Evolutionary conservation across 1,140 invertebrate species (phyloP).

Genomic region (Tetramorium simillimum): DNA sequence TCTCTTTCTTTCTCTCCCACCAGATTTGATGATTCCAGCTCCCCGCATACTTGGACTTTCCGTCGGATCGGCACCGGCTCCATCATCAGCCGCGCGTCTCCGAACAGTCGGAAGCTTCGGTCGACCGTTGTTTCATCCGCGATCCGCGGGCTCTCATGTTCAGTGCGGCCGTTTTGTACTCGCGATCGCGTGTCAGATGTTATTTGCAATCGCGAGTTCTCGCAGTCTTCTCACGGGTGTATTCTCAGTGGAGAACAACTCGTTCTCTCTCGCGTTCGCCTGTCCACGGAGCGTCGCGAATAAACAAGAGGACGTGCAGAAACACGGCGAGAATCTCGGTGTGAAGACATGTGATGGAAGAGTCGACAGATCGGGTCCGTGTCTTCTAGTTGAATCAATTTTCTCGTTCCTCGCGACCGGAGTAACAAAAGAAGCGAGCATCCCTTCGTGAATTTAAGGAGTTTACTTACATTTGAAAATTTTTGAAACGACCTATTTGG

Average conservation of each 20-base stretch:
- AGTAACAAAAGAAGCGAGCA: neutral
- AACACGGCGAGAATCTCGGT: neutral
- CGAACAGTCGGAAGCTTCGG: neutral
- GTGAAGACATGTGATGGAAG: neutral
- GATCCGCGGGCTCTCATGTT: neutral
- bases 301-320: neutral
- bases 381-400: neutral
- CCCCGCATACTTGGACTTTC: conserved; percentile 70
- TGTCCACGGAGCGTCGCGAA: neutral
- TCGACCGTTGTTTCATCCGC: neutral
- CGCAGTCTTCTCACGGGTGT: neutral
- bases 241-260: neutral
- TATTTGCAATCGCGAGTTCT: neutral
- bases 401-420: neutral
- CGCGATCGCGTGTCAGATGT: neutral
- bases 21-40: conserved; percentile 63
- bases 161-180: neutral
- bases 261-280: neutral
- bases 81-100: conserved; percentile 7
- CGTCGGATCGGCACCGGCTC: conserved; percentile 49
- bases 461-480: neutral
- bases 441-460: neutral
- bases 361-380: neutral
- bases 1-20: conserved; percentile 51
- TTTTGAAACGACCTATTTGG: neutral